Percentiles rank a stretch among this genome's conserved stretches.
Evolutionary conservation across 2,888 invertebrate genomes (phyloP).

Genomic region (Aethes cnicana): DNA sequence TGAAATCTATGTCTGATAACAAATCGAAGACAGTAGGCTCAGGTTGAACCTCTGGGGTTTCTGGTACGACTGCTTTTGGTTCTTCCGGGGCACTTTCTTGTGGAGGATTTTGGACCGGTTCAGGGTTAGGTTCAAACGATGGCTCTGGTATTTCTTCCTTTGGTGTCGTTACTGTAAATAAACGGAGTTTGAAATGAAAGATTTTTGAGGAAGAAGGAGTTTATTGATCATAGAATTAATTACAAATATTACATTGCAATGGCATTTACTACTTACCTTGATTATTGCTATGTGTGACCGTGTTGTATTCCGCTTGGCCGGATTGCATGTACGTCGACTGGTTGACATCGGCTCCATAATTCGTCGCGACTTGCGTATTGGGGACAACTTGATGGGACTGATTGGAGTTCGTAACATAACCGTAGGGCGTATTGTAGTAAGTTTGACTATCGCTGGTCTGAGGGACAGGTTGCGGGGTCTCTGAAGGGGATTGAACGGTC

Average conservation of each 20-base stretch:
- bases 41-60: slow-evolving; percentile 43
- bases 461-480: slow-evolving; percentile 47
- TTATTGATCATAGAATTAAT: background rate
- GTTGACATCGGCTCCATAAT: slow-evolving; percentile 60
- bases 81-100: slow-evolving; percentile 28
- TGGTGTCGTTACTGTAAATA: slow-evolving; percentile 68
- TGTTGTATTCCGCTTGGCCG: slow-evolving; percentile 50
- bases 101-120: slow-evolving; percentile 33
- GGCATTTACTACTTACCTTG: slow-evolving; percentile 66
- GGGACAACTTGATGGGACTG: slow-evolving; percentile 53
- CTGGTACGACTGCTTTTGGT: slow-evolving; percentile 37
- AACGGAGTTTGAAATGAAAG: slow-evolving; percentile 38
- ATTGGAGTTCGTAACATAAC: slow-evolving; percentile 63
- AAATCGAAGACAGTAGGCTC: slow-evolving; percentile 85
- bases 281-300: slow-evolving; percentile 59
- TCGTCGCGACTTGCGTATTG: slow-evolving; percentile 48
- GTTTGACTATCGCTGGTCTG: slow-evolving; percentile 50
- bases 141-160: slow-evolving; percentile 54
- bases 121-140: slow-evolving; percentile 37
- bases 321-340: slow-evolving; percentile 72
- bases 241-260: slow-evolving; percentile 17
- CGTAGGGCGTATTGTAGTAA: slow-evolving; percentile 77
- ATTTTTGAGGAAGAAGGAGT: too few species aligned
- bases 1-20: slow-evolving; percentile 89
- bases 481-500: slow-evolving; percentile 75